Percentiles rank a stretch among this genome's conserved stretches.
phyloP scores from a whole-genome alignment of 2,888 invertebrate species.

The Seira musarum region DNA sequence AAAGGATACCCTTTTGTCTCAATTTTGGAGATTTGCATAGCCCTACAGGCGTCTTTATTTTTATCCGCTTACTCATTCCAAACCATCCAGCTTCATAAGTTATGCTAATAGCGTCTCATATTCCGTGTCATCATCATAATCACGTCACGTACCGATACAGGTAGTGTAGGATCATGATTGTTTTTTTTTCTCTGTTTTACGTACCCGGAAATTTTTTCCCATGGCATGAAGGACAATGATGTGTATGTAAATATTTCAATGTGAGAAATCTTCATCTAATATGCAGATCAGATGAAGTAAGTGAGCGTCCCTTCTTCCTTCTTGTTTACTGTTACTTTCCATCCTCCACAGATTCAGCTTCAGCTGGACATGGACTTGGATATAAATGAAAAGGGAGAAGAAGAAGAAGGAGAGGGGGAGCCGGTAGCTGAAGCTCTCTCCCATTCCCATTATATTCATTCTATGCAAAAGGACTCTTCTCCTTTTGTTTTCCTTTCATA shows the following conservation, averaged over 20 bases:
- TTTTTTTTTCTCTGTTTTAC: constrained; percentile 38
- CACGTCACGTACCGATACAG: constrained; percentile 14
- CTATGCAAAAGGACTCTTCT: constrained; percentile 52
- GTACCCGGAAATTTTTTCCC: constrained; percentile 64
- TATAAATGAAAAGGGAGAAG: constrained; percentile 28
- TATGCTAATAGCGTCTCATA: constrained; percentile 61
- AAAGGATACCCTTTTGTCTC: constrained; percentile 61
- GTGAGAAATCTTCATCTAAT: constrained; percentile 33
- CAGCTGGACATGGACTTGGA: constrained; percentile 40
- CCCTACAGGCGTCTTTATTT: constrained; percentile 62
- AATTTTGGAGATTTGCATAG: constrained; percentile 56
- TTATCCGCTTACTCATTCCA: constrained; percentile 59
- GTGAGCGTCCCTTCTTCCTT: not conserved
- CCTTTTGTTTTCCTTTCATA: constrained; percentile 53
- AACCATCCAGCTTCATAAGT: constrained; percentile 59
- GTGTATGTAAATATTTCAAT: constrained; percentile 48
- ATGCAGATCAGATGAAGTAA: constrained; percentile 54
- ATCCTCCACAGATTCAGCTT: constrained; percentile 42
- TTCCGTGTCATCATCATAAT: constrained; percentile 33
- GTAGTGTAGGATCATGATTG: constrained; percentile 39
- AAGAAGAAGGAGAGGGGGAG: no score
- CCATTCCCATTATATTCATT: constrained; percentile 11
- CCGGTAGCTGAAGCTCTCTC: no score
- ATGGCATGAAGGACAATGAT: constrained; percentile 43
- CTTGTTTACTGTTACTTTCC: constrained; percentile 8